Conservation (phyloP, 2,113 vertebrate species). For the Gallinago paraguaiae region DNA sequence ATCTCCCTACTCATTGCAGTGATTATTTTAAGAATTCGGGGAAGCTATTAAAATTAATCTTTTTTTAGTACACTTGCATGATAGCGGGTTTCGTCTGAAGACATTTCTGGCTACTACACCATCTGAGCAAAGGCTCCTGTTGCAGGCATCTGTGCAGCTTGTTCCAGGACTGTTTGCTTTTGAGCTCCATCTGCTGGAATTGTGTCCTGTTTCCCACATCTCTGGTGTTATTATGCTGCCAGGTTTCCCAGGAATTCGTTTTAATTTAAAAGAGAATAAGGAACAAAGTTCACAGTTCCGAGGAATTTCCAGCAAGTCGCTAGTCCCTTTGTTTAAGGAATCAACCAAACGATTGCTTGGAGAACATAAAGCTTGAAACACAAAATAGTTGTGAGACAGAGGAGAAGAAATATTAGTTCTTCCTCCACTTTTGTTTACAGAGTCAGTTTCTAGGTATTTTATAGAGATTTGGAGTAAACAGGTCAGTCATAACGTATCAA, state of each 20-base stretch:
- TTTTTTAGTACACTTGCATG: neutral
- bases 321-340: neutral
- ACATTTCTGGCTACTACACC: neutral
- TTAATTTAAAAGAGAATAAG: neutral
- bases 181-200: constrained; percentile 71
- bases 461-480: neutral
- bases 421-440: neutral
- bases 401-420: neutral
- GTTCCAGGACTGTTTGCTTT: constrained; percentile 13
- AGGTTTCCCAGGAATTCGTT: neutral
- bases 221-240: neutral
- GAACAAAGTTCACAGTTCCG: neutral
- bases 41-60: neutral
- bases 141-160: neutral
- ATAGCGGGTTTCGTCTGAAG: neutral
- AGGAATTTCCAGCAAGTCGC: neutral
- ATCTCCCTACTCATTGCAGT: neutral
- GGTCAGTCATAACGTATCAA: neutral
- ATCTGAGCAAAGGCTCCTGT: neutral
- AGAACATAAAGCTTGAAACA: neutral
- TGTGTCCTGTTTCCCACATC: neutral
- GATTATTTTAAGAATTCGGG: neutral
- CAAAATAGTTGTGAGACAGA: neutral
- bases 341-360: neutral
- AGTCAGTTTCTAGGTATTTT: neutral